Evolutionary conservation across 2,888 invertebrate genomes (phyloP).

Genomic region (Chirona hameri): DNA sequence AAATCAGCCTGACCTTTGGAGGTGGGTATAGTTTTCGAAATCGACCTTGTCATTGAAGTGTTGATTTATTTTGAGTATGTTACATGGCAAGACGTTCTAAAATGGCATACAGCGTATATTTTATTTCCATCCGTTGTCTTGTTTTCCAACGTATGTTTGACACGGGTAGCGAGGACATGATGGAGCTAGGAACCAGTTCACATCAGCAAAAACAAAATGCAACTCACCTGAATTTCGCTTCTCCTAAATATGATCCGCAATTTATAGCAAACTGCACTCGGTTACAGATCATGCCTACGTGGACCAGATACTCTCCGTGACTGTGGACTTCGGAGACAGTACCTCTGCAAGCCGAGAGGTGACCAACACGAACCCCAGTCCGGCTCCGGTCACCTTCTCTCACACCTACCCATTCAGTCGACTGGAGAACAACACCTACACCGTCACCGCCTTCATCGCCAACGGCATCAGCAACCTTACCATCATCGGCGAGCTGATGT

Average conservation of each 20-base stretch:
- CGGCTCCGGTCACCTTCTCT: neutral
- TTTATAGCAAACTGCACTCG: neutral
- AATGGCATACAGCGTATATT: no score
- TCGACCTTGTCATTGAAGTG: no score
- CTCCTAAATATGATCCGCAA: no score
- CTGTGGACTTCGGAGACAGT: slow-evolving; percentile 30
- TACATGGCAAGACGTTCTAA: no score
- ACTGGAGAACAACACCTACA: neutral
- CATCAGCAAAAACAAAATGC: no score
- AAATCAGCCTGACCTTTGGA: neutral
- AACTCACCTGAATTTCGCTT: no score
- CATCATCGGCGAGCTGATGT: neutral
- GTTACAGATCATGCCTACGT: slow-evolving; percentile 22
- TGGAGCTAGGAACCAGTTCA: no score
- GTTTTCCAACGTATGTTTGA: no score
- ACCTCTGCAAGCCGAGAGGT: neutral
- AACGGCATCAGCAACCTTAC: slow-evolving; percentile 23
- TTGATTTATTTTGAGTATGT: no score
- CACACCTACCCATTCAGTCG: neutral
- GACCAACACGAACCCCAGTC: neutral
- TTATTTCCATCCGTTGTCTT: no score
- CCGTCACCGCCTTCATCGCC: neutral
- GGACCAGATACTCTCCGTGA: neutral
- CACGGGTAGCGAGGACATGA: no score
- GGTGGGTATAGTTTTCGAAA: neutral